Percentiles rank a stretch among this genome's conserved stretches.
These are phyloP conservation scores for Mormyrus lacerda DNA, from an alignment of 2,113 vertebrate genomes.

Conservation along the genomic window DNA sequence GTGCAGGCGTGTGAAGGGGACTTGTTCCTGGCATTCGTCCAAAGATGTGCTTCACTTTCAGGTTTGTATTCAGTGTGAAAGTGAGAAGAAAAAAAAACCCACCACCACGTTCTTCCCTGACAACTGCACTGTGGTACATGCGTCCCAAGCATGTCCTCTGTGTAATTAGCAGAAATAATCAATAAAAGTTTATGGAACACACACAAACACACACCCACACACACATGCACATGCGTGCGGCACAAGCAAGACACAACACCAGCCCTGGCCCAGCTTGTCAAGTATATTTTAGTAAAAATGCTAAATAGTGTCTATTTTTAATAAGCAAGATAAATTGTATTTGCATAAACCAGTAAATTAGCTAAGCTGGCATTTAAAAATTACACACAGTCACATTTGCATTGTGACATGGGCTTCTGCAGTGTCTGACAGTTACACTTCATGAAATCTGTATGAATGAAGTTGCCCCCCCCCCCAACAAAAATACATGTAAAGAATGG, in stretches of 20 bases:
- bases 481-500: neutral
- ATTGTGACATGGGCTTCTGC: neutral
- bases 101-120: neutral
- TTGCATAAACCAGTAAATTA: neutral
- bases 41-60: conserved; percentile 1
- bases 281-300: neutral
- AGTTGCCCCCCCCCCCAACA: neutral
- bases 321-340: neutral
- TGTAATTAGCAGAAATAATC: neutral
- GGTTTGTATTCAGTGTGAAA: neutral
- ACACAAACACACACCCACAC: neutral
- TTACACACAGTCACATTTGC: neutral
- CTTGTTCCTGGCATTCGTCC: neutral
- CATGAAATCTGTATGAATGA: neutral
- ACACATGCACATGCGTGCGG: neutral
- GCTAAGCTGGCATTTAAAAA: neutral
- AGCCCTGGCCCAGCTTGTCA: neutral
- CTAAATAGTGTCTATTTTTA: neutral
- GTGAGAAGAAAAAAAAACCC: neutral
- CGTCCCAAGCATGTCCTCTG: neutral
- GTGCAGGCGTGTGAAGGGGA: neutral
- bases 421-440: neutral
- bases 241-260: neutral
- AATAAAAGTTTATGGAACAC: neutral
- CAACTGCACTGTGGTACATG: too few species aligned